Conservation (phyloP, 2,113 vertebrate species). For the Tichodroma muraria region DNA sequence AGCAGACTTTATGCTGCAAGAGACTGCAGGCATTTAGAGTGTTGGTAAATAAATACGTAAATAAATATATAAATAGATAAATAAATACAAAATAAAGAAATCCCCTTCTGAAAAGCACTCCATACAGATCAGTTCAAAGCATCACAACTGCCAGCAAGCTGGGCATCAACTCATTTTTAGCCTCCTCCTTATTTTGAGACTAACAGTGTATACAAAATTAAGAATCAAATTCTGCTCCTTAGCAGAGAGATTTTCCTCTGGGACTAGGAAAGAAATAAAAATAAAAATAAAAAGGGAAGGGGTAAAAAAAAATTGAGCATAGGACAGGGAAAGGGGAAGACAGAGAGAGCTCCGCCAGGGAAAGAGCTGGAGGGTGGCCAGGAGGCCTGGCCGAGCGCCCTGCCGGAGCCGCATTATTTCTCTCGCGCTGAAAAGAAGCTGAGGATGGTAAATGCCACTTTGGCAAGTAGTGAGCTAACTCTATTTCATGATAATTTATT, state of each 20-base stretch:
- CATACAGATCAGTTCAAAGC: neutral
- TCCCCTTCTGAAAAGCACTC: neutral
- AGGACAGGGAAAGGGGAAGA: constrained; percentile 24
- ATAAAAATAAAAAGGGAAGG: neutral
- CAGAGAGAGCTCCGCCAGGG: constrained; percentile 58
- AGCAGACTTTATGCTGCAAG: neutral
- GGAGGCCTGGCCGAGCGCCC: constrained; percentile 70
- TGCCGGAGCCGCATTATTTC: constrained; percentile 66
- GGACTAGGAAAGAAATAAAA: neutral
- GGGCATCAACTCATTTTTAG: neutral
- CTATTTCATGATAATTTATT: constrained; percentile 72
- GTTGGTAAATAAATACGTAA: neutral
- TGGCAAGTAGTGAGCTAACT: constrained; percentile 64
- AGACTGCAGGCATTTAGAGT: neutral
- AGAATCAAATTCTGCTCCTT: constrained; percentile 46
- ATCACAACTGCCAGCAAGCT: constrained; percentile 15
- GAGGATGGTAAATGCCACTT: constrained; percentile 71
- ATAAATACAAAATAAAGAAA: neutral
- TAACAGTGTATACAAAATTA: constrained; percentile 45
- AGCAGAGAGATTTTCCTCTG: constrained; percentile 22
- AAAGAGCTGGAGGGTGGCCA: constrained; percentile 68
- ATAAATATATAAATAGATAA: neutral
- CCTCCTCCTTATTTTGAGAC: constrained; percentile 53
- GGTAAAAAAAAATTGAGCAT: neutral
- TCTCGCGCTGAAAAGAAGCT: constrained; percentile 64